Evolutionary conservation across 2,797 vertebrate species (phyloP), one percentile per base, ranked within the genome.

Genomic region (Falco cherrug): DNA sequence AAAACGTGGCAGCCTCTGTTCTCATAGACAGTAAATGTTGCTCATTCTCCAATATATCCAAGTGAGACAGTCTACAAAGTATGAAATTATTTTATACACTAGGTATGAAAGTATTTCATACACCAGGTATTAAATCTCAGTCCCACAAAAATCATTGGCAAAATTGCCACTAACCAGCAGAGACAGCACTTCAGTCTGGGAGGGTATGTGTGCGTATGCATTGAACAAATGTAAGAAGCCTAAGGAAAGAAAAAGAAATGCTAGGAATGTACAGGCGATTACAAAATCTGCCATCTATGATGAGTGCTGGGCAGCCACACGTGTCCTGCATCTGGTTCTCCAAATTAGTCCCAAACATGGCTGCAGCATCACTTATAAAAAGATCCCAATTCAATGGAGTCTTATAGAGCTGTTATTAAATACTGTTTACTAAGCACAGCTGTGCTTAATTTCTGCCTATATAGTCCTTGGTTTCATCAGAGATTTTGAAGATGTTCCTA

Each of bases 181-280:
- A 86, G 48, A 57, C 57, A 71, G 65, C 59, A 59, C 63, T 65
- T 75, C 63, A 31, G 51, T n/a, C 61, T 39, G 43, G 56, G 25
- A 79, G 13, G 26, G 54, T 51, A 1, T 13, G 41, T 31, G 54
- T 59, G 59, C 39, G 24, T 77, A 35, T 51, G 60, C 26, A 74
- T 64, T 45, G 71, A 84, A 39, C 59, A 93, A 89, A 74, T 19
- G 18, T 50, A 41, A 80, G 74, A 70, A 83, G 68, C 45, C 75
- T 89, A 79, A 85, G 60, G 75, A 83, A 94, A 93, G 78, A 54
- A 82, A 82, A 89, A 87, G 28, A 85, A 88, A 18, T 64, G 80
- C 41, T 53, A 74, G 77, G n/a, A 93, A 59, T 7, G 1, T 48
- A 59, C 51, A 92, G 53, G 39, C 86, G 50, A 51, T 70, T 48